Base-by-base conservation (phyloP, 2,888 invertebrate genomes). In the Macrophya annulata region DNA sequence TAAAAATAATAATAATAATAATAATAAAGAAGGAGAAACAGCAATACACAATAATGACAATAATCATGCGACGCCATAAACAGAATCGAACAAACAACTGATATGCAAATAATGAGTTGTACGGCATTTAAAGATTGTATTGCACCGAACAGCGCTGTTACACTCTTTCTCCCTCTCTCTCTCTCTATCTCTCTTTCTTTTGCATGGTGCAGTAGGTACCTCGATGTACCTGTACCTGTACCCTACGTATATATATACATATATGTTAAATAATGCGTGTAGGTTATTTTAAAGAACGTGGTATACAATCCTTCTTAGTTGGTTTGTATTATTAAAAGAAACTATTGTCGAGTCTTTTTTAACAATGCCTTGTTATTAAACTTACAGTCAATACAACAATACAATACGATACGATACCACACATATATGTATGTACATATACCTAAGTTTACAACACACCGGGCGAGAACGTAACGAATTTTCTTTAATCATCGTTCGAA, bases 81-180 rank as follows among this genome's bases (percentile, higher is more conserved):
- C 90, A 91, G 90, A 89, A 89, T 88, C 89, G 89, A 89, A 89
- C 90, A 92, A 92, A 92, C 91, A 91, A 90, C 89, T 90, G 91
- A 92, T 92, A 91, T 88, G 89, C 89, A 88, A 91, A 90, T 91
- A 90, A 91, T 89, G 89, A 90, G 88, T 86, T 87, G 87, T 87
- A 86, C 68, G 31, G 68, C 88, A 89, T 88, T 90, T 89, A 89
- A 89, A 91, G 91, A 91, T 91, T 92, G 90, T 90, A 68, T 68
- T 68, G 68, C 68, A 68, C 10, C 68, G 68, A 92, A 91, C 90
- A 87, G 79, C 71, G 48, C 87, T 79, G 10, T 31, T 25, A 48
- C 48, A 3, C 10, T 10, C 8, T 48, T 1, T 48, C 12, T 9
- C 5, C n/a, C 6, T 5, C 17, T 25, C 17, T 15, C 37, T 21